Conservation (phyloP, 2,797 vertebrate species). For the Anguilla pacifica region DNA sequence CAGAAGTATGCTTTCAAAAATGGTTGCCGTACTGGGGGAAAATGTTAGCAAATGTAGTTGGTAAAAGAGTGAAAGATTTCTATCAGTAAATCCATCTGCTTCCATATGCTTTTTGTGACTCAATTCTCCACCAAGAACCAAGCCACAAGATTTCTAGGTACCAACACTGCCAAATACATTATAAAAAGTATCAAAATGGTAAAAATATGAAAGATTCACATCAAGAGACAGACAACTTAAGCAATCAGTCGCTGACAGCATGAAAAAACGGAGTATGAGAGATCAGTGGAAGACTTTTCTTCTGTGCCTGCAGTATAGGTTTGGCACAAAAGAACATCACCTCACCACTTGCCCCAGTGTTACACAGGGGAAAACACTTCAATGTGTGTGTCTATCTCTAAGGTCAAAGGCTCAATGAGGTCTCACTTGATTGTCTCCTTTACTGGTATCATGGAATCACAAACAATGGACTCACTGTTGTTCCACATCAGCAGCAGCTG, state of each 20-base stretch:
- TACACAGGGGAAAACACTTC: not conserved
- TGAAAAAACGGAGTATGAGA: no score
- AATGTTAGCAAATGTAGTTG: not conserved
- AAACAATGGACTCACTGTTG: not conserved
- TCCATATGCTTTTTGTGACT: no score
- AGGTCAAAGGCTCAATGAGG: not conserved
- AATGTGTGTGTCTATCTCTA: not conserved
- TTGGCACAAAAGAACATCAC: not conserved
- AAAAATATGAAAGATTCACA: not conserved
- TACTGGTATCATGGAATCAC: not conserved
- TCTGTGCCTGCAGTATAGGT: not conserved
- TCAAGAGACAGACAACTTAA: not conserved
- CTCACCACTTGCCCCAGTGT: not conserved
- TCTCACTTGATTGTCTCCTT: not conserved
- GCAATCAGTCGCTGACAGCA: not conserved
- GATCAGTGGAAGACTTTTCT: not conserved
- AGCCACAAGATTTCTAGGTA: no score
- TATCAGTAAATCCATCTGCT: no score
- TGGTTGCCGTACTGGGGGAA: not conserved
- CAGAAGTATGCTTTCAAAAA: slow-evolving; percentile 77
- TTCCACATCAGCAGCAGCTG: not conserved
- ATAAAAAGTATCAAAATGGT: not conserved
- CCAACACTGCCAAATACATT: no score
- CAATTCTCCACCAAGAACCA: no score
- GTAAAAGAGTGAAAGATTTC: not conserved